Conservation (phyloP, 2,797 vertebrate species). For the Squalus acanthias region DNA sequence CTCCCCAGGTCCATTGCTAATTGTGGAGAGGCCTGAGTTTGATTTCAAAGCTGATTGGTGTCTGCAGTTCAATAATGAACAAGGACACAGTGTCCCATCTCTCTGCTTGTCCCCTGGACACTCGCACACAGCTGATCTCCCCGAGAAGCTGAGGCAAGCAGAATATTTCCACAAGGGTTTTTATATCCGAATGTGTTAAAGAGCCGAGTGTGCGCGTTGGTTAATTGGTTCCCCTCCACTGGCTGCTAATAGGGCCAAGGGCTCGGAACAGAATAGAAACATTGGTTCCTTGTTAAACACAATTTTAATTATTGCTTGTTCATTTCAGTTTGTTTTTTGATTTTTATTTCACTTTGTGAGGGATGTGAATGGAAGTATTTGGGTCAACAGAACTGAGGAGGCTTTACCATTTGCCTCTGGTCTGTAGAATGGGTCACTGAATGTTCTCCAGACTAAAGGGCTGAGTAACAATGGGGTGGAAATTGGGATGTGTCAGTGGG, state of each 20-base stretch:
- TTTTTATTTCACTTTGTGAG: too few species aligned
- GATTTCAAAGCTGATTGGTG: background rate
- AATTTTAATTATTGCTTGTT: background rate
- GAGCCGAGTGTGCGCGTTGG: background rate
- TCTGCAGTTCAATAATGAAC: background rate
- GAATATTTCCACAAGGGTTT: background rate
- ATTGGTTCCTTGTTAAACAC: background rate
- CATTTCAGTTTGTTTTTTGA: background rate
- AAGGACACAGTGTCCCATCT: background rate
- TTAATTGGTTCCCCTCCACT: background rate
- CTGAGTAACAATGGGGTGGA: too few species aligned
- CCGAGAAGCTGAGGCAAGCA: too few species aligned
- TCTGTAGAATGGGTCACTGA: too few species aligned
- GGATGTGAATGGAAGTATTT: too few species aligned
- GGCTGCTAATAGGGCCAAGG: background rate
- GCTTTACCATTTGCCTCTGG: too few species aligned
- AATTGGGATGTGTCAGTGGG: too few species aligned
- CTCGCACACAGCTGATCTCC: background rate
- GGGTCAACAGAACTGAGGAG: too few species aligned
- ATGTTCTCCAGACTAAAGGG: too few species aligned
- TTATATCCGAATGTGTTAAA: background rate
- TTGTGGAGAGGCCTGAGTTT: background rate
- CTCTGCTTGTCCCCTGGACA: background rate
- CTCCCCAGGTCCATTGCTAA: background rate
- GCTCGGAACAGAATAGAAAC: background rate